A percentile compares a stretch with the other conserved stretches of the same genome.
These are phyloP conservation scores for Myotis yumanensis DNA, from an alignment of 2,113 vertebrate species.

Conservation along the genomic window DNA sequence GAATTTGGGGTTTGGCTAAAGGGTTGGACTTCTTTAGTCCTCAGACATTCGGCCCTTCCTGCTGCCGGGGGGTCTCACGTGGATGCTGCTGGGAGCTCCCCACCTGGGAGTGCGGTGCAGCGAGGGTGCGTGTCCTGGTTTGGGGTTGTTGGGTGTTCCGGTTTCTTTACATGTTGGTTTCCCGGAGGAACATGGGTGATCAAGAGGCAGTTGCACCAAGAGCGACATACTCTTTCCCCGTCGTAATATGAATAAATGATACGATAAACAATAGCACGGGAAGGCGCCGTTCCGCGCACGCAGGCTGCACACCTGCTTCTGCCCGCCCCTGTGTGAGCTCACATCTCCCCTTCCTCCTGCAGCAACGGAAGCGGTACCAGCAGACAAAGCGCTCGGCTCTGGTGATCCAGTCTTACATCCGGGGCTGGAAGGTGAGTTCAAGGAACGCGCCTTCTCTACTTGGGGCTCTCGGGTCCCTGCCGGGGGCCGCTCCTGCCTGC, in stretches of 20 bases:
- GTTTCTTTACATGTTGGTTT: neutral
- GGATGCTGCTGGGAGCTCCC: neutral
- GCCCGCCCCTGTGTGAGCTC: neutral
- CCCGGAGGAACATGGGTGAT: neutral
- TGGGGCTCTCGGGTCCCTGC: neutral
- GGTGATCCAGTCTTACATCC: conserved; percentile 93
- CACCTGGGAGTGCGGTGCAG: neutral
- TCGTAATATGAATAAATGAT: neutral
- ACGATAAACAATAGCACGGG: neutral
- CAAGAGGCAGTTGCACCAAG: neutral
- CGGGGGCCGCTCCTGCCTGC: neutral
- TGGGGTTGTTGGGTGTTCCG: neutral
- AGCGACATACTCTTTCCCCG: neutral
- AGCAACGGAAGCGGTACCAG: conserved; percentile 97
- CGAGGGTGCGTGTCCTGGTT: neutral
- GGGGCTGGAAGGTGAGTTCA: conserved; percentile 96
- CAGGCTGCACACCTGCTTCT: neutral
- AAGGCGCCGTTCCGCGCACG: neutral
- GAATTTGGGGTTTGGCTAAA: conserved; percentile 10
- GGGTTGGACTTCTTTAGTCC: neutral
- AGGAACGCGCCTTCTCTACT: neutral
- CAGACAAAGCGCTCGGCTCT: conserved; percentile 91
- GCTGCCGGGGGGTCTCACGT: neutral
- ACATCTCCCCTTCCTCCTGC: conserved; percentile 59
- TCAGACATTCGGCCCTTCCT: neutral